Conservation (phyloP, 2,113 vertebrate species). For the Melanocharis versteri region DNA sequence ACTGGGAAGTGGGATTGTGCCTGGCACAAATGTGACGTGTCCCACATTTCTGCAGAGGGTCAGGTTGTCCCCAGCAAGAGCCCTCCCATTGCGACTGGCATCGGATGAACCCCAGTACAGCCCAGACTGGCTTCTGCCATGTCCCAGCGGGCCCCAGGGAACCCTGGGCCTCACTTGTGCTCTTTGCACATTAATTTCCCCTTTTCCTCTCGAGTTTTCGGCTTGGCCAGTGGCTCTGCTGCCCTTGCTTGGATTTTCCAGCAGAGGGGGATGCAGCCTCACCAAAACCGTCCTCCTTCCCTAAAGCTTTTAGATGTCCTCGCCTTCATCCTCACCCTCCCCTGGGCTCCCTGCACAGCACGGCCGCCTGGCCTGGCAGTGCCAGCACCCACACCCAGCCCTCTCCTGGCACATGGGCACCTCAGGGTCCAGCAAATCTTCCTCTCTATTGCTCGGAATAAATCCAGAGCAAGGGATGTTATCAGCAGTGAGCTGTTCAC, state of each 20-base stretch:
- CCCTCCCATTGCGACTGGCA: accelerated
- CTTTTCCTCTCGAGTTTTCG: neutral
- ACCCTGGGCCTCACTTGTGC: accelerated
- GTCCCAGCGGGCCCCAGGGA: neutral
- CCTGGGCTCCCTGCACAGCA: neutral
- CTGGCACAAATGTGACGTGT: accelerated
- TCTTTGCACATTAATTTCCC: neutral
- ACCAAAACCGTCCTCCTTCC: neutral
- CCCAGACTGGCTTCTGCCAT: accelerated
- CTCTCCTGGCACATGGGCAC: neutral
- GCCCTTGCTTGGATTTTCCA: constrained; percentile 3
- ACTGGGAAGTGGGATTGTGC: accelerated
- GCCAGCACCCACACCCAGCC: neutral
- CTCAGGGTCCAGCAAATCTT: neutral
- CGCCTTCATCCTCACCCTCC: neutral
- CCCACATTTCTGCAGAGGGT: neutral
- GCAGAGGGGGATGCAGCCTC: constrained; percentile 66
- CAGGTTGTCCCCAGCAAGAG: neutral
- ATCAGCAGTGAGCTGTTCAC: neutral
- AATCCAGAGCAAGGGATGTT: neutral
- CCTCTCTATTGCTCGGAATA: neutral
- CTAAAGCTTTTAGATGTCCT: neutral
- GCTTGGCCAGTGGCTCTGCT: neutral
- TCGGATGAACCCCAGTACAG: accelerated
- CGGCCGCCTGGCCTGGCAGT: neutral